Evolutionary conservation across 2,888 invertebrate genomes (phyloP).

Genomic region (Dastarcus helophoroides): DNA sequence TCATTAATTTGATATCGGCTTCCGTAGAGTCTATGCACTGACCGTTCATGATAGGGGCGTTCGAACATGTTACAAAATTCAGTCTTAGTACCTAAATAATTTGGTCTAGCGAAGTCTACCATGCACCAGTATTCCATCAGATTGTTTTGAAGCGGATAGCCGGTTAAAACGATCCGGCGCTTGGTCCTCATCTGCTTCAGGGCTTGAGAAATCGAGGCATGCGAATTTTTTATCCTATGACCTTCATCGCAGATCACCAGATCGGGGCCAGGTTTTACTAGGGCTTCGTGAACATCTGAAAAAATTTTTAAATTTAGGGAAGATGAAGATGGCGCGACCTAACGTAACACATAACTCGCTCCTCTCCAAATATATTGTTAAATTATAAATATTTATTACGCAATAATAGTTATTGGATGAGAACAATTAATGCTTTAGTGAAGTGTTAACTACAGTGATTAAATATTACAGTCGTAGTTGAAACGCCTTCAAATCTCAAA

Average conservation of each 20-base stretch:
- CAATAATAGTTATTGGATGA: no score
- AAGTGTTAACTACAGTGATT: no score
- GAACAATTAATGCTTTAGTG: no score
- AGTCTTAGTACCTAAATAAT: slow-evolving; percentile 90
- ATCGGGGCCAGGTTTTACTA: slow-evolving; percentile 88
- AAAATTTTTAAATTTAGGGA: no score
- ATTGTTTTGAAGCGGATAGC: slow-evolving; percentile 97
- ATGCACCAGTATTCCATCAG: slow-evolving; percentile 96
- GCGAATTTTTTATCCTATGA: slow-evolving; percentile 95
- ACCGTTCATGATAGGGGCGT: slow-evolving; percentile 94
- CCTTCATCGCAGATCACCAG: slow-evolving; percentile 94
- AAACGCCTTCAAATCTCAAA: no score
- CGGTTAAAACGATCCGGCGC: slow-evolving; percentile 89
- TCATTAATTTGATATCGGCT: slow-evolving; percentile 86
- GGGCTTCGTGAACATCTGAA: slow-evolving; percentile 67
- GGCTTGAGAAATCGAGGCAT: slow-evolving; percentile 91
- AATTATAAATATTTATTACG: no score
- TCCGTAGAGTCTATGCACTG: slow-evolving; percentile 96
- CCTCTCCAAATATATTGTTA: no score
- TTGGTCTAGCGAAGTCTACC: slow-evolving; percentile 98
- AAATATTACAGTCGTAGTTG: no score
- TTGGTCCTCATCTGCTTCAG: slow-evolving; percentile 91
- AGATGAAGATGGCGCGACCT: no score
- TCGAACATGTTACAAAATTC: slow-evolving; percentile 99
- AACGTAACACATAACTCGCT: no score